Percentiles rank a stretch among this genome's conserved stretches.
Conservation (phyloP, 2,797 vertebrate genomes). For the Malacoraja senta region DNA sequence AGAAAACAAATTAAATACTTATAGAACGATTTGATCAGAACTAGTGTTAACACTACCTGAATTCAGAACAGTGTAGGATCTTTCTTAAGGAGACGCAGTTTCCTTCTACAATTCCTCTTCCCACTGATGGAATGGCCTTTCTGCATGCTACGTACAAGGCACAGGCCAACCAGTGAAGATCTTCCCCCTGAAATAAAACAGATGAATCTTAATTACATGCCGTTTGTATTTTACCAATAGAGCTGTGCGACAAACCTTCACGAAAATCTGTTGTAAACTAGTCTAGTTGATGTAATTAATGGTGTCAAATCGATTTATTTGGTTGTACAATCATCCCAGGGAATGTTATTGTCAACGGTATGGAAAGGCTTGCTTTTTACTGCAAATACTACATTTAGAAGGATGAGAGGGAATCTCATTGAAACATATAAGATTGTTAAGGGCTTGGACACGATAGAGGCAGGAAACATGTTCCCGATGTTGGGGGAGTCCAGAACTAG, state of each 20-base stretch:
- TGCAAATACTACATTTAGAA: too few relatives aligned
- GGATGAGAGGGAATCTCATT: too few relatives aligned
- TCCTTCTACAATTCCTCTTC: constrained; percentile 78
- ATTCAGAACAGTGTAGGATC: constrained; percentile 78
- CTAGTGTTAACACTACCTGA: constrained; percentile 66
- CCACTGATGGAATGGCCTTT: constrained; percentile 77
- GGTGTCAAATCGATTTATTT: too few relatives aligned
- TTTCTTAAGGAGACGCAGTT: constrained; percentile 87
- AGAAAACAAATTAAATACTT: not conserved
- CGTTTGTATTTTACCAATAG: not conserved
- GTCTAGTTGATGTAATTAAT: too few relatives aligned
- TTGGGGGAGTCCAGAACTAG: too few relatives aligned
- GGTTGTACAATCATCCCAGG: too few relatives aligned
- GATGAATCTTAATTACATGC: not conserved
- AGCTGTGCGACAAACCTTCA: not conserved
- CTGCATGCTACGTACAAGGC: constrained; percentile 86
- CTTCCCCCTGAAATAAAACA: constrained; percentile 69
- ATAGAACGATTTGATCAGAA: not conserved
- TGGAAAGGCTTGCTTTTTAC: too few relatives aligned
- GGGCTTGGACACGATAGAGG: too few relatives aligned
- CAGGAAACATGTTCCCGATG: too few relatives aligned
- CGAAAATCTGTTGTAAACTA: too few relatives aligned
- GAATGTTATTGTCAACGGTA: too few relatives aligned
- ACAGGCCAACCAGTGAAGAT: constrained; percentile 86
- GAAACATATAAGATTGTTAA: too few relatives aligned